These are phyloP conservation scores for Arenaria interpres DNA, from an alignment of 2,113 vertebrate genomes.

Conservation along the genomic window DNA sequence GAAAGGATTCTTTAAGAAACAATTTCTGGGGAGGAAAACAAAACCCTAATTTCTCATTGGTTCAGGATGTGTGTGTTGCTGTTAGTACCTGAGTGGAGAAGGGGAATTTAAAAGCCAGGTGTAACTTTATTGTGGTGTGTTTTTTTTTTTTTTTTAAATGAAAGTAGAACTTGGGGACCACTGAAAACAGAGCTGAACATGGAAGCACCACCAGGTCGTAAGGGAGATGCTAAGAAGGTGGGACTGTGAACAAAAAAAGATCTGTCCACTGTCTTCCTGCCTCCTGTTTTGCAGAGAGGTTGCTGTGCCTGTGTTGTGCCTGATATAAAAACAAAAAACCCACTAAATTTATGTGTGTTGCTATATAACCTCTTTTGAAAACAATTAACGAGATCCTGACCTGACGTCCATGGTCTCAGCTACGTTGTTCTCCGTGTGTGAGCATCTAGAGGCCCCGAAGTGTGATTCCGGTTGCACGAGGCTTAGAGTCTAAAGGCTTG, in stretches of 20 bases:
- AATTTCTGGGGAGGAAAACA: background rate
- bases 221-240: background rate
- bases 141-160: too few relatives aligned
- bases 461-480: rapidly evolving
- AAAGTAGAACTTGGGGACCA: background rate
- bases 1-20: background rate
- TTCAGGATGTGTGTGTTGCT: background rate
- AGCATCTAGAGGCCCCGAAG: background rate
- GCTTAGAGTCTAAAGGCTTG: background rate
- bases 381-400: background rate
- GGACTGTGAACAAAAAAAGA: background rate
- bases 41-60: background rate
- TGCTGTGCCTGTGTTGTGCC: background rate
- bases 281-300: background rate
- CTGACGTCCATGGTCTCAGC: background rate
- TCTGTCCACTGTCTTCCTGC: background rate
- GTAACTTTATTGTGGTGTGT: background rate
- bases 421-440: background rate
- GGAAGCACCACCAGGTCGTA: background rate
- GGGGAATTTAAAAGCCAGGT: background rate
- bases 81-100: background rate
- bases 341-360: rapidly evolving
- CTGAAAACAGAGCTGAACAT: background rate
- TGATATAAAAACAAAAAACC: background rate
- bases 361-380: background rate